Percentiles rank a stretch among this genome's conserved stretches.
Evolutionary conservation across 2,888 invertebrate species (phyloP).

Genomic region (Drosophila siamana): DNA sequence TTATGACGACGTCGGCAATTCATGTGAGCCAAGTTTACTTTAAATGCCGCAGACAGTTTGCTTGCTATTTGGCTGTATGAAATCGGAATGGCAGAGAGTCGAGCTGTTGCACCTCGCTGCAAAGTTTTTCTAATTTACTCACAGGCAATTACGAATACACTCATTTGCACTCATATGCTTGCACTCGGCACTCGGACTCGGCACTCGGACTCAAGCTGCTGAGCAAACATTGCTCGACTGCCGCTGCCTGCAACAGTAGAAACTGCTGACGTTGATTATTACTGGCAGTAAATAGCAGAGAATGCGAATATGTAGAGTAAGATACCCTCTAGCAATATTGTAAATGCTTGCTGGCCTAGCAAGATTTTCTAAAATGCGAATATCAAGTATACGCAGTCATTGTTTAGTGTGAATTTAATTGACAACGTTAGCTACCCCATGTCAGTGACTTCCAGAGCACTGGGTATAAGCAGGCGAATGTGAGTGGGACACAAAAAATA

Average conservation of each 20-base stretch:
- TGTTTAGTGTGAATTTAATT: no score
- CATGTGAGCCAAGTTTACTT: slow-evolving; percentile 17
- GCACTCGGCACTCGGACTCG: no score
- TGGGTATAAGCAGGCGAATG: slow-evolving; percentile 26
- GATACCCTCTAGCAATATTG: background rate
- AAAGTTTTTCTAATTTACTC: slow-evolving; percentile 34
- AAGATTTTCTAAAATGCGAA: no score
- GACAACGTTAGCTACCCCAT: background rate
- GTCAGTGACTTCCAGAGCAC: background rate
- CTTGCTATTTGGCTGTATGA: slow-evolving; percentile 2
- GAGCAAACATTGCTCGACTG: slow-evolving; percentile 19
- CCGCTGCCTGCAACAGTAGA: slow-evolving; percentile 5
- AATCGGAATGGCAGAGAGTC: no score
- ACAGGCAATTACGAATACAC: slow-evolving; percentile 56
- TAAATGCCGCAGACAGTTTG: slow-evolving; percentile 14
- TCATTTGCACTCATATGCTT: slow-evolving; percentile 40
- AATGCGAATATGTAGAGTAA: no score
- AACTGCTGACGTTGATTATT: slow-evolving; percentile 50
- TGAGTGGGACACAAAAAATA: slow-evolving; percentile 14
- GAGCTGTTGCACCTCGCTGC: background rate
- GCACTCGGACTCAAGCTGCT: no score
- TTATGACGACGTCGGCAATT: slow-evolving; percentile 9
- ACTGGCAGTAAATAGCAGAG: background rate
- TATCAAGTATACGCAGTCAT: no score
- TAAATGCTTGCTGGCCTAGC: no score